Evolutionary conservation across 2,797 vertebrate species (phyloP).

Genomic region (Thamnophis elegans): DNA sequence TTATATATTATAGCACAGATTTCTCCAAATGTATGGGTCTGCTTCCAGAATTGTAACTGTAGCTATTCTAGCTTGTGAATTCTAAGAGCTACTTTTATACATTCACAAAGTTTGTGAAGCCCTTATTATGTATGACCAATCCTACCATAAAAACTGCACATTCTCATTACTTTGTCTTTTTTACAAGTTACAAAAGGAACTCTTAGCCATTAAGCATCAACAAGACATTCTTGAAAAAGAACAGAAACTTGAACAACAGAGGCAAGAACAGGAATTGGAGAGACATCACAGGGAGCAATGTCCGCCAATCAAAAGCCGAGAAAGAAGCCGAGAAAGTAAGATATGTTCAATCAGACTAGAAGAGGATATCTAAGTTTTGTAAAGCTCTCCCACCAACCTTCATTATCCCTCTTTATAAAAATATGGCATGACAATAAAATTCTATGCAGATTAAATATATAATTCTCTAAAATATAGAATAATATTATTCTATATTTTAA

Average conservation of each 20-base stretch:
- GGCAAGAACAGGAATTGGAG: slow-evolving; percentile 95
- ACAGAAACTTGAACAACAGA: slow-evolving; percentile 92
- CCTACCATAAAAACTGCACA: slow-evolving; percentile 62
- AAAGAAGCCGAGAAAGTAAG: slow-evolving; percentile 97
- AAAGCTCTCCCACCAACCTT: slow-evolving; percentile 22
- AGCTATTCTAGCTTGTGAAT: neutral
- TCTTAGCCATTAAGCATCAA: slow-evolving; percentile 95
- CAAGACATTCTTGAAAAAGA: slow-evolving; percentile 97
- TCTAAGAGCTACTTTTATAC: neutral
- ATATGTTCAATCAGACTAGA: slow-evolving; percentile 50
- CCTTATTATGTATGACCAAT: slow-evolving; percentile 31
- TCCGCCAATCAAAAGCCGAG: slow-evolving; percentile 87
- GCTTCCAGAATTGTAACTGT: neutral
- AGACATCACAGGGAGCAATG: slow-evolving; percentile 88
- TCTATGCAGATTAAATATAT: slow-evolving; percentile 13
- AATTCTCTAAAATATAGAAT: neutral
- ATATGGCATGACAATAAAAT: slow-evolving; percentile 1
- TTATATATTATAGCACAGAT: neutral
- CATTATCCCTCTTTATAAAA: slow-evolving; percentile 12
- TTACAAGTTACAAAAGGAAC: slow-evolving; percentile 96
- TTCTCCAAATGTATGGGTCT: neutral
- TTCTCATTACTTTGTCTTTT: slow-evolving; percentile 77
- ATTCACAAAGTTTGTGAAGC: neutral
- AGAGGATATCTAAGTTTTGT: slow-evolving; percentile 40
- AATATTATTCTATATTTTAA: slow-evolving; percentile 17